Evolutionary conservation across 2,113 vertebrate species (phyloP).

Genomic region (Callopanchax toddi): DNA sequence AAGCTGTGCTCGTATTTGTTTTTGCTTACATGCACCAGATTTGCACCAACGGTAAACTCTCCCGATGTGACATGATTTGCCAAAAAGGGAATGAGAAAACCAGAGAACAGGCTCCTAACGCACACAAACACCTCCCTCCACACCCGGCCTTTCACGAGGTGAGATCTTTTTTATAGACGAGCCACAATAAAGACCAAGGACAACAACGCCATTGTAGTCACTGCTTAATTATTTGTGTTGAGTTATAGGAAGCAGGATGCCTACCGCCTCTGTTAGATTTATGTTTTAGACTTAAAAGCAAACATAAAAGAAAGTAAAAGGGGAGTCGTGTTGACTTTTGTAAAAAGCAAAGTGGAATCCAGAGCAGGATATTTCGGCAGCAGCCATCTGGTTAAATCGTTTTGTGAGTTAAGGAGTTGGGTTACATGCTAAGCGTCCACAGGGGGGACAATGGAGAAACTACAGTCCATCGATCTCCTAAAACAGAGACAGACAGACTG

Average conservation of each 20-base stretch:
- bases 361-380: conserved; percentile 33
- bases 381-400: conserved; percentile 64
- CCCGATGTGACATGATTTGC: conserved; percentile 30
- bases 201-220: conserved; percentile 20
- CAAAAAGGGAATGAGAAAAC: conserved; percentile 36
- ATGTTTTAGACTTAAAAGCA: conserved; percentile 27
- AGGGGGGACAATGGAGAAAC: conserved; percentile 36
- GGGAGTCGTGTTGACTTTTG: conserved; percentile 23
- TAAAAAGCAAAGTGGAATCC: conserved; percentile 46
- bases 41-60: conserved; percentile 25
- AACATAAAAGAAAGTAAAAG: conserved; percentile 52
- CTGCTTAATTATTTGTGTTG: conserved; percentile 26
- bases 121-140: conserved; percentile 20
- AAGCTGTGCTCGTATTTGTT: conserved; percentile 21
- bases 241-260: conserved; percentile 16
- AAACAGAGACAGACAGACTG: conserved; percentile 35
- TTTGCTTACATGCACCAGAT: conserved; percentile 14
- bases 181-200: conserved; percentile 28
- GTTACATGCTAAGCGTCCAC: conserved; percentile 47
- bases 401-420: conserved; percentile 48
- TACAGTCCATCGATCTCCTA: conserved; percentile 30
- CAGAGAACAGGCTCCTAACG: conserved; percentile 21
- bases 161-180: conserved; percentile 47
- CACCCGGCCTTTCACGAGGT: conserved; percentile 44
- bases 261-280: background rate